Base-by-base conservation (phyloP, 2,797 vertebrate species). In the Sylvilagus floridanus region DNA sequence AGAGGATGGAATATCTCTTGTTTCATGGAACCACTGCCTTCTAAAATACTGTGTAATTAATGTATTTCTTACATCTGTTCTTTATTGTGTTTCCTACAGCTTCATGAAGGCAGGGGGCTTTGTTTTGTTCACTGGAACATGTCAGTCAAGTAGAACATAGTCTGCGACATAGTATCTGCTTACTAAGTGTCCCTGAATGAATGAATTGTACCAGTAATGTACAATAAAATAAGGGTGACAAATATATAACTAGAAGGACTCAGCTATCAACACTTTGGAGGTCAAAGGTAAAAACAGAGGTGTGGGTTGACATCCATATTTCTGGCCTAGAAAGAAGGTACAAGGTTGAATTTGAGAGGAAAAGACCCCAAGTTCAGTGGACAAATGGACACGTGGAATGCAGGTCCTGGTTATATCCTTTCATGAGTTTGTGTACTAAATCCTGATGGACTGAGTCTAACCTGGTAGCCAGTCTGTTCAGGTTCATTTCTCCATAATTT, bases 351-450 rank as follows among this genome's bases (percentile, higher is more conserved):
- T 50, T 30, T 73, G 28, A 79, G 37, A 79, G 57, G 2, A 83
- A 73, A 90, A 79, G 35, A 65, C 47, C 16, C 47, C 42, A 77
- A 83, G 72, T 37, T 68, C n/a, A 71, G 47, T 89, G 77, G 42
- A 47, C 42, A 47, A 47, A 83, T 73, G 68, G 24, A 86, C 52
- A 86, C 42, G 21, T 57, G 21, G 62, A 88, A 19, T 60, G 86
- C 54, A 87, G 83, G 26, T 88, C 30, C 78, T 66, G 86, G n/a
- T 65, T 90, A 60, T 42, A 77, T 71, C 75, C 71, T 78, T 71
- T 42, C 35, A 5, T 62, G 47, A 72, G n/a, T 91, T 79, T 88
- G 32, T 71, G 63, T 78, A 21, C 22, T 52, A 90, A 87, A 92
- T 69, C 10, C n/a, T 84, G 21, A 93, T 75, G 28, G 32, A 63